A percentile compares a stretch with the other conserved stretches of the same genome.
These are phyloP conservation scores for Serranus cabrilla DNA, from an alignment of 2,797 vertebrate species.

Conservation along the genomic window DNA sequence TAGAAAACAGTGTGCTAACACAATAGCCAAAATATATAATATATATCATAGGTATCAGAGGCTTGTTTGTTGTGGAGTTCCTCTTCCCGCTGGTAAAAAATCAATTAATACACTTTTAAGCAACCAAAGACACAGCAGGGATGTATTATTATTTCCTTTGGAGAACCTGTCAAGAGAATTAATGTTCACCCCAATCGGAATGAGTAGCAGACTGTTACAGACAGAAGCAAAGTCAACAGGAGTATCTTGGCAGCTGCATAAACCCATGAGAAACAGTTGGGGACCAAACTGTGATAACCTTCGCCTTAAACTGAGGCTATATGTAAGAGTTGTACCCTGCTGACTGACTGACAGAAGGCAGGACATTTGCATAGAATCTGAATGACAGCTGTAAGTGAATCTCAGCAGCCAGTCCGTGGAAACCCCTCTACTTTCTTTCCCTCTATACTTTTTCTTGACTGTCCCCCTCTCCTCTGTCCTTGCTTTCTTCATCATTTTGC, in stretches of 20 bases:
- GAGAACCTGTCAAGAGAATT: not conserved
- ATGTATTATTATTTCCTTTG: constrained; percentile 3
- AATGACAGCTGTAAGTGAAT: not conserved
- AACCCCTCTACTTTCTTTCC: not conserved
- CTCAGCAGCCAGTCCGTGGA: not conserved
- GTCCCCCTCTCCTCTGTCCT: not conserved
- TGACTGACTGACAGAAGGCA: not conserved
- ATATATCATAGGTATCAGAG: not conserved
- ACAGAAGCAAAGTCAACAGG: constrained; percentile 7
- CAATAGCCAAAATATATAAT: not conserved
- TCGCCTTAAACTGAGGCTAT: not conserved
- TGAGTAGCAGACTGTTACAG: not conserved
- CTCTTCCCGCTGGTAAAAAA: not conserved
- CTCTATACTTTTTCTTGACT: not conserved
- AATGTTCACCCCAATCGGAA: not conserved
- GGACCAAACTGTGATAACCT: not conserved
- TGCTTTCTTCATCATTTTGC: not conserved
- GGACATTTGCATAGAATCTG: not conserved
- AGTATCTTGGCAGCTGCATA: constrained; percentile 1
- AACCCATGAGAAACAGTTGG: not conserved
- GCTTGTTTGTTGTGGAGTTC: not conserved
- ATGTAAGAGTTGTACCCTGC: not conserved
- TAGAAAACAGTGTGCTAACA: not conserved
- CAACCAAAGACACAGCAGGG: constrained; percentile 21
- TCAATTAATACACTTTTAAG: constrained; percentile 14